phyloP scores from a whole-genome alignment of 92 coral and sea anemone species.

The Scolanthus callimorphus region DNA sequence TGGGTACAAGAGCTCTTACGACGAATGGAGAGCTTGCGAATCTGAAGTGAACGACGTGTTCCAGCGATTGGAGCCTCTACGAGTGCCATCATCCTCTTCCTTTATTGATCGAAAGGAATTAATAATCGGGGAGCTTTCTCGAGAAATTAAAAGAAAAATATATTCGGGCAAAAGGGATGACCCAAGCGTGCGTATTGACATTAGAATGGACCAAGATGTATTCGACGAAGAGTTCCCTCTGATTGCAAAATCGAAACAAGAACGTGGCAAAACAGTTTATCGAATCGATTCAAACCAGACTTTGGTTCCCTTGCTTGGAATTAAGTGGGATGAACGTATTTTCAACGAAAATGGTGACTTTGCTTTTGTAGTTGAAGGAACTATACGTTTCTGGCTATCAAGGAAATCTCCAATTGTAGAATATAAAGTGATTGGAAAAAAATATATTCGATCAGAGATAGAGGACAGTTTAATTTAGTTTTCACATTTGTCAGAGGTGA shows the following conservation, averaged over 20 bases:
- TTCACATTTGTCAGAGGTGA: too few relatives aligned
- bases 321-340: conserved; percentile 53
- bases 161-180: conserved; percentile 50
- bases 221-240: conserved; percentile 24
- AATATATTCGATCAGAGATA: conserved; percentile 14
- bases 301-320: conserved; percentile 22
- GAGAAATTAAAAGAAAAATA: conserved; percentile 33
- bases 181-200: conserved; percentile 23
- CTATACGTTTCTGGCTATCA: conserved; percentile 37
- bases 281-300: conserved; percentile 6
- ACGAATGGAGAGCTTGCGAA: conserved; percentile 28
- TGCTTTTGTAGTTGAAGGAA: conserved; percentile 47
- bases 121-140: conserved; percentile 11
- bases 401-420: conserved; percentile 20
- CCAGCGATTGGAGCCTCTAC: conserved; percentile 15
- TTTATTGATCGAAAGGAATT: conserved; percentile 20
- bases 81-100: conserved; percentile 6
- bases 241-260: neutral
- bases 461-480: conserved; percentile 5
- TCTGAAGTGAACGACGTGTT: conserved; percentile 6
- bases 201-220: conserved; percentile 32
- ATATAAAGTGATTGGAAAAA: conserved; percentile 12
- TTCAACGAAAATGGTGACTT: conserved; percentile 43
- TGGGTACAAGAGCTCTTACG: conserved; percentile 20
- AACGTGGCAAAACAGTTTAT: conserved; percentile 24